Percentiles rank a stretch among this genome's conserved stretches.
These are phyloP conservation scores for Acronicta psi DNA, from an alignment of 2,888 invertebrate genomes.

Conservation along the genomic window DNA sequence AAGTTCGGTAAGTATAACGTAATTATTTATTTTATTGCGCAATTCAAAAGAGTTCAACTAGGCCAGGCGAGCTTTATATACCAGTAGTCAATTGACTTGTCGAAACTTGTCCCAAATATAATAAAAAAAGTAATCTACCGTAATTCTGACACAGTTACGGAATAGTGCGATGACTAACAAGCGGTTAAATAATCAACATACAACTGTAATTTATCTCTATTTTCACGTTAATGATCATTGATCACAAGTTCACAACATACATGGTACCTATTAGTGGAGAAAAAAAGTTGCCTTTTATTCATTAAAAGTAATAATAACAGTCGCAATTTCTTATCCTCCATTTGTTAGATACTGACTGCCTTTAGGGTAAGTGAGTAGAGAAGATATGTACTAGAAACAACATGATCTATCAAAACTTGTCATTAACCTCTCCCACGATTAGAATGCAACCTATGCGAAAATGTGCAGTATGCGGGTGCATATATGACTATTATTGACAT, in stretches of 20 bases:
- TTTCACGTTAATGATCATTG: constrained; percentile 20
- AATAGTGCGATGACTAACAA: constrained; percentile 45
- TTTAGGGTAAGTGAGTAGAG: too few species aligned
- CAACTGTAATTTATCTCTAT: constrained; percentile 30
- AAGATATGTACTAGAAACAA: too few species aligned
- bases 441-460: too few species aligned
- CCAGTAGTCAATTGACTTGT: constrained; percentile 32
- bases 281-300: too few species aligned
- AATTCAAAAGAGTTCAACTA: constrained; percentile 9
- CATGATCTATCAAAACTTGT: too few species aligned
- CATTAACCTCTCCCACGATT: too few species aligned
- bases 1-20: not conserved
- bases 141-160: constrained; percentile 40
- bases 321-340: too few species aligned
- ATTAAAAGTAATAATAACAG: too few species aligned
- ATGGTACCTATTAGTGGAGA: not conserved
- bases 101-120: constrained; percentile 32
- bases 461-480: too few species aligned
- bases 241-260: too few species aligned
- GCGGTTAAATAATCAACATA: constrained; percentile 6
- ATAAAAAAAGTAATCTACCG: constrained; percentile 49
- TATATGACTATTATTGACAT: too few species aligned
- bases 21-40: constrained; percentile 19
- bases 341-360: too few species aligned
- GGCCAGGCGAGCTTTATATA: constrained; percentile 13